phyloP scores from a whole-genome alignment of 2,888 invertebrate genomes.

The Leptogaster cylindrica region DNA sequence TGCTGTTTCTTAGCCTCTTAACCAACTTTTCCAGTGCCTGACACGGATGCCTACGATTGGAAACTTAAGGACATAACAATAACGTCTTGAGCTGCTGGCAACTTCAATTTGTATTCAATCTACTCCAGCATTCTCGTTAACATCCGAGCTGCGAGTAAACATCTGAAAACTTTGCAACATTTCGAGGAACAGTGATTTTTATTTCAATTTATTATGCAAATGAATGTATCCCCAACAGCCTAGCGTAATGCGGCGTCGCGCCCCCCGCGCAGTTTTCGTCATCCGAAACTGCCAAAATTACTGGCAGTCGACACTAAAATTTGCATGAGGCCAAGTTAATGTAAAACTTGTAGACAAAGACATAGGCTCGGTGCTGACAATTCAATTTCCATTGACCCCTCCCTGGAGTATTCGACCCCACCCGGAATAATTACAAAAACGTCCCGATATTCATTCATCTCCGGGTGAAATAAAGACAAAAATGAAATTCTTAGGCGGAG shows the following conservation, averaged over 20 bases:
- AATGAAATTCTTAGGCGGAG: constrained; percentile 7
- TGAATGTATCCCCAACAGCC: background rate
- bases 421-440: background rate
- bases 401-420: background rate
- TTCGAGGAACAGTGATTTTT: no score
- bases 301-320: constrained; percentile 12
- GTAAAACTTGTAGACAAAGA: background rate
- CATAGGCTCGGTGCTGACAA: background rate
- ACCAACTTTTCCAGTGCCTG: no score
- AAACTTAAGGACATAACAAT: no score
- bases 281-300: constrained; percentile 12
- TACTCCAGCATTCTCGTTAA: no score
- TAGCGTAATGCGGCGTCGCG: background rate
- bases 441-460: constrained; percentile 11
- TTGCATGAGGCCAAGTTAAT: background rate
- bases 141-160: no score
- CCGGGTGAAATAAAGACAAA: background rate
- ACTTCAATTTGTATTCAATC: no score
- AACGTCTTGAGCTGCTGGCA: no score
- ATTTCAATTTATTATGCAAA: constrained; percentile 14
- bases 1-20: no score
- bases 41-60: no score
- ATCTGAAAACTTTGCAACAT: no score
- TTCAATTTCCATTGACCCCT: background rate
- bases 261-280: background rate